A percentile compares a stretch with the other conserved stretches of the same genome.
phyloP scores from a whole-genome alignment of 2,113 vertebrate genomes.

The Sorex fumeus region DNA sequence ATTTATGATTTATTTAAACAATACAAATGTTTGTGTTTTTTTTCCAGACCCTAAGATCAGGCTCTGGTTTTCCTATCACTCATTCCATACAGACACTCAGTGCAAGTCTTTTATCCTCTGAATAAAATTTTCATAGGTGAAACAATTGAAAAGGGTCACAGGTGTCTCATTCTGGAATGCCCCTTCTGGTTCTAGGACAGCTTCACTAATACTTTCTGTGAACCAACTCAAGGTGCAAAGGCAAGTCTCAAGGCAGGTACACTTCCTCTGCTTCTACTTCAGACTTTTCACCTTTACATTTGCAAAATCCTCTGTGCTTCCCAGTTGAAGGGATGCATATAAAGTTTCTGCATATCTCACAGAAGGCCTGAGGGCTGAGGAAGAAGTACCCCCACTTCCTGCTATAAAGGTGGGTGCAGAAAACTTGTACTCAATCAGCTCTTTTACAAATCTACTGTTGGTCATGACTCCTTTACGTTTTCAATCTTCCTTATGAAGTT shows the following conservation, averaged over 20 bases:
- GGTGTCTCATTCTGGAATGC: not conserved
- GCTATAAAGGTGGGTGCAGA: not conserved
- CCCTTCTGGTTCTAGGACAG: not conserved
- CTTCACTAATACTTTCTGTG: constrained; percentile 4
- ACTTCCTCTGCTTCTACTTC: not conserved
- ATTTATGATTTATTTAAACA: not conserved
- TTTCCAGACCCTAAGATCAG: not conserved
- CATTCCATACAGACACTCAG: not conserved
- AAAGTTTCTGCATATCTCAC: not conserved
- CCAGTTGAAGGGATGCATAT: not conserved
- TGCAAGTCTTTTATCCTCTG: not conserved
- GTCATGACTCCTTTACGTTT: not conserved
- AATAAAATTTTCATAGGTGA: not conserved
- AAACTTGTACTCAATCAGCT: not conserved
- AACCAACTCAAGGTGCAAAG: not conserved
- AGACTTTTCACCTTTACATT: not conserved
- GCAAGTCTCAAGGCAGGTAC: not conserved
- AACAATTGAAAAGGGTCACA: not conserved
- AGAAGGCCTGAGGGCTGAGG: not conserved
- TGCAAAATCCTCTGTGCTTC: not conserved
- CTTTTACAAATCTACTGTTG: constrained; percentile 29
- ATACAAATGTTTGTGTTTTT: not conserved
- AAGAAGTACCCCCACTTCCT: not conserved
- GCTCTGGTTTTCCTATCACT: not conserved
- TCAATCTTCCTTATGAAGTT: not conserved